Conservation (phyloP, 2,888 invertebrate species). For the Athrips mouffetella region DNA sequence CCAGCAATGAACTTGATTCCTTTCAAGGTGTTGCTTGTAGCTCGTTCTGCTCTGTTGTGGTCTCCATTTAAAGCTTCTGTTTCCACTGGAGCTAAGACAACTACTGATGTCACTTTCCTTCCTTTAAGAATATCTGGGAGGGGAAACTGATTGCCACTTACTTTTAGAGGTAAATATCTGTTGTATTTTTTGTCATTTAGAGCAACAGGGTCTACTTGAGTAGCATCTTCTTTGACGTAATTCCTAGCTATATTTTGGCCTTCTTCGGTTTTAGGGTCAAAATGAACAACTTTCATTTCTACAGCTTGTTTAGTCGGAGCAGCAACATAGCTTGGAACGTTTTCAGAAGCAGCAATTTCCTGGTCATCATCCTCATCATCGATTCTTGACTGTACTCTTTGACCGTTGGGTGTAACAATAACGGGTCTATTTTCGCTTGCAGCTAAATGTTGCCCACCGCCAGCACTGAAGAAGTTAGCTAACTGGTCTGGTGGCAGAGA, state of each 20-base stretch:
- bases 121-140: conserved; percentile 87
- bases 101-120: conserved; percentile 89
- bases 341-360: conserved; percentile 78
- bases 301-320: conserved; percentile 77
- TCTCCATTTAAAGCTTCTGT: conserved; percentile 78
- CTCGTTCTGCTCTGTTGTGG: conserved; percentile 75
- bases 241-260: conserved; percentile 84
- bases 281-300: conserved; percentile 91
- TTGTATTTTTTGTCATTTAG: conserved; percentile 87
- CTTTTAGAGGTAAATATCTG: conserved; percentile 89
- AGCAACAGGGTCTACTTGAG: conserved; percentile 85
- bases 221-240: conserved; percentile 85
- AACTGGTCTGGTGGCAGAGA: conserved; percentile 90
- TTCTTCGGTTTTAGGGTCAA: conserved; percentile 85
- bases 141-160: conserved; percentile 90
- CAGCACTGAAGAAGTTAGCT: conserved; percentile 91
- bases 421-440: conserved; percentile 84
- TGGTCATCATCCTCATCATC: conserved; percentile 67
- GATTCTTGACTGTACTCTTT: conserved; percentile 70
- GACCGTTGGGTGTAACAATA: conserved; percentile 81
- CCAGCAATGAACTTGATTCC: conserved; percentile 86
- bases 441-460: conserved; percentile 85
- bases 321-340: conserved; percentile 54
- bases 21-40: conserved; percentile 77
- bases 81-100: conserved; percentile 90